These are phyloP conservation scores for Nettapus auritus DNA, from an alignment of 2,113 vertebrate species.

Conservation along the genomic window DNA sequence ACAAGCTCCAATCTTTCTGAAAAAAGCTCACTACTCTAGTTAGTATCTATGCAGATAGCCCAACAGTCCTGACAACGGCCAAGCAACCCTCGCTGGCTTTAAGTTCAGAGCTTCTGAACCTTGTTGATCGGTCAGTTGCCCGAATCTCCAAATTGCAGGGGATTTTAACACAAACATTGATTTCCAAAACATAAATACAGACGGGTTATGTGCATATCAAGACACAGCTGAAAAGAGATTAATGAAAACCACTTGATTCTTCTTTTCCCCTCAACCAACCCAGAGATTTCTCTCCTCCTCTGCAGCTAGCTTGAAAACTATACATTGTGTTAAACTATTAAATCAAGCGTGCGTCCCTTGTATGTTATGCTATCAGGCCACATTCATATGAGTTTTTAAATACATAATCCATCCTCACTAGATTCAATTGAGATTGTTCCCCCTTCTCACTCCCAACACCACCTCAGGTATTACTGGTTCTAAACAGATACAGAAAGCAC, in stretches of 20 bases:
- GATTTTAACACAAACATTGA: neutral
- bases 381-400: neutral
- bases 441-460: neutral
- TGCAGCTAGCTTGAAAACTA: neutral
- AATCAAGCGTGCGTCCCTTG: neutral
- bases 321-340: accelerated
- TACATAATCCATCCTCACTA: neutral
- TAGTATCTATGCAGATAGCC: neutral
- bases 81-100: neutral
- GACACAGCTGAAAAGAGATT: neutral
- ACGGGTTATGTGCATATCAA: neutral
- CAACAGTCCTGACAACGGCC: accelerated
- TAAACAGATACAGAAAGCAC: neutral
- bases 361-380: neutral
- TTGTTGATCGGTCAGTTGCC: neutral
- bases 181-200: neutral
- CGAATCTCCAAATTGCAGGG: neutral
- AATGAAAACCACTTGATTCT: neutral
- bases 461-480: neutral
- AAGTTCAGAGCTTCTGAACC: neutral
- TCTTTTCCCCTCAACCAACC: neutral
- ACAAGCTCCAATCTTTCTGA: neutral
- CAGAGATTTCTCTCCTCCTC: neutral
- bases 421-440: neutral
- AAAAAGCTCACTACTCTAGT: neutral